Conservation (phyloP, 2,113 vertebrate species). For the Pygoscelis adeliae region DNA sequence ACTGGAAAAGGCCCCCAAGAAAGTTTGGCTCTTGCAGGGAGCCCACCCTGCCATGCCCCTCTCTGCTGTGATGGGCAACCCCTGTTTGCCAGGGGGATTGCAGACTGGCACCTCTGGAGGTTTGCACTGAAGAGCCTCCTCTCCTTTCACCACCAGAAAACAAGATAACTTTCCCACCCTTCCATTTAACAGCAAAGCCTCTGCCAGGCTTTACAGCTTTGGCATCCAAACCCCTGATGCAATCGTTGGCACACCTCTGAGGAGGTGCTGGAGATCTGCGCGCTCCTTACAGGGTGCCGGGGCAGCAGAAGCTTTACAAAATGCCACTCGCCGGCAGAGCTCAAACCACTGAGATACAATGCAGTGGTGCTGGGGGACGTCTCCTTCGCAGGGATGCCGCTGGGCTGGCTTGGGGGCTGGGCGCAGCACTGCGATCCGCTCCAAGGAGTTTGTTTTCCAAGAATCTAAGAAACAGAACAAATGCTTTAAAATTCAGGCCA, state of each 20-base stretch:
- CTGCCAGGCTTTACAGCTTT: not conserved
- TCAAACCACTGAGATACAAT: not conserved
- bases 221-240: not conserved
- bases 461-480: not conserved
- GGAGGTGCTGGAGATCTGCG: not conserved
- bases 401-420: not conserved
- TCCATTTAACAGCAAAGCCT: not conserved
- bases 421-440: rapidly evolving
- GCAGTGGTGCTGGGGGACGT: not conserved
- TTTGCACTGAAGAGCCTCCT: not conserved
- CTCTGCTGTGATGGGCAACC: not conserved
- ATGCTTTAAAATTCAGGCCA: not conserved
- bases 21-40: not conserved
- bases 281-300: not conserved
- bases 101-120: not conserved
- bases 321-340: not conserved
- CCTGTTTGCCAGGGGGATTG: not conserved
- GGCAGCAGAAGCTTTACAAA: not conserved
- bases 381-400: not conserved
- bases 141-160: not conserved
- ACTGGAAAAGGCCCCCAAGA: not conserved
- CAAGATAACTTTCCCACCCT: not conserved
- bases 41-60: not conserved
- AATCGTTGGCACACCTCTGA: not conserved
- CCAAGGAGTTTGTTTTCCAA: not conserved